Evolutionary conservation across 2,113 vertebrate species (phyloP), one percentile per base, ranked within the genome.

Genomic region (Strix uralensis): DNA sequence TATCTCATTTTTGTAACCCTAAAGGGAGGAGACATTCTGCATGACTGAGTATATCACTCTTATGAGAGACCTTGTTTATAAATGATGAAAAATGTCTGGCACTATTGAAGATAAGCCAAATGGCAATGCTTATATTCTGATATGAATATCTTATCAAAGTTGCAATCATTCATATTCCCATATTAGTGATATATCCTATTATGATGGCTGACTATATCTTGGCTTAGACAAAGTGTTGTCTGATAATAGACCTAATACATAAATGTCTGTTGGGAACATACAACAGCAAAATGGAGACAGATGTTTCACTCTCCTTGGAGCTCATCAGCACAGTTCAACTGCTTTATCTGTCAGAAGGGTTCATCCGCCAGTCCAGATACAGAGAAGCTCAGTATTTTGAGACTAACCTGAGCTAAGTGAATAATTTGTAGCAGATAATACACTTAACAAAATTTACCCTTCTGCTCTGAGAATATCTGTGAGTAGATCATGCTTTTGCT

Each of bases 191-290:
- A 88, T 80, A 94, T 88, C 94, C 73, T 96, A 62, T 93, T 93
- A 95, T 36, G 73, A 74, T 81, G 75, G 32, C 59, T 85, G 87
- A 69, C 66, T 94, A 10, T 96, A 88, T 92, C 91, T 96, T 94
- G 94, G 87, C 93, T 97, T 96, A 96, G 55, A 91, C 92, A 94
- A 93, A 97, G 51, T 84, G 84, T 96, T 19, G 5, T 96, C 95
- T 97, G 89, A 96, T 97, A 96, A 97, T 55, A 96, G 92, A 91
- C 84, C 91, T 97, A 96, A 94, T 94, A 55, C 80, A 93, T 69
- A 96, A 92, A 94, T 95, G 62, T 90, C 94, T 96, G 84, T 87
- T 15, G 21, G 72, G 85, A 97, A 44, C 62, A 72, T 8, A 29
- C 80, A 90, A 72, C 32, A 94, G 67, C 77, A 97, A 97, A 97